Base-by-base conservation (phyloP, 2,888 invertebrate genomes). In the Pherbina coryleti region DNA sequence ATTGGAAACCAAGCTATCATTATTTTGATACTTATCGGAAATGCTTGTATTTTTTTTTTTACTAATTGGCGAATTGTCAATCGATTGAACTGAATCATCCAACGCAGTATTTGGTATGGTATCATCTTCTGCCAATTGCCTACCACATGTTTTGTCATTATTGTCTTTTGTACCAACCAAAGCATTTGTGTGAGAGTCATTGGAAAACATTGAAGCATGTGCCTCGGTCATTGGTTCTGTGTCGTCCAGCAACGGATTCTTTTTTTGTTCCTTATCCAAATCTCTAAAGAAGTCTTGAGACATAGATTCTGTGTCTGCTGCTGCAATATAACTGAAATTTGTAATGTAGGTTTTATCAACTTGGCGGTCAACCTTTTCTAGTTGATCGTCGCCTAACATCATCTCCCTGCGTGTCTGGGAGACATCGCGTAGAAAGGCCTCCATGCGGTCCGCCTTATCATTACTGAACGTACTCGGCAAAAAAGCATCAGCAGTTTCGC, bases 401-500 rank as follows among this genome's bases (percentile, higher is more conserved):
- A 83, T 78, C 37, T 82, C 81, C 37, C 71, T 84, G 0, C 82
- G 80, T 34, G 85, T 84, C 0, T 82, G 79, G 4, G 88, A 87
- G 0, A 88, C 89, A 78, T 89, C 89, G 0, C 86, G 86, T 11
- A 89, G 78, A 70, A 88, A 89, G 0, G 86, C 88, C 19, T 86
- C 84, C 67, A 89, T 86, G 5, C 86, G 86, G 55, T 86, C 83
- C 0, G 85, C 83, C 53, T 85, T 86, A 14, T 81, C 84, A 9
- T 78, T 81, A 19, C 82, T 81, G 9, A 82, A 78, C 1, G 77
- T 79, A 3, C 57, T 69, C 0, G 81, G 79, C 7, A 81, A 31
- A 5, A 75, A 69, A 7, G 62, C 75, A 31, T 79, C 57, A 19
- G 64, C 72, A 31, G 81, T 78, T 66, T 66, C 60, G 22, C 77